Base-by-base conservation (phyloP, 2,113 vertebrate genomes). In the Lipophrys pholis region DNA sequence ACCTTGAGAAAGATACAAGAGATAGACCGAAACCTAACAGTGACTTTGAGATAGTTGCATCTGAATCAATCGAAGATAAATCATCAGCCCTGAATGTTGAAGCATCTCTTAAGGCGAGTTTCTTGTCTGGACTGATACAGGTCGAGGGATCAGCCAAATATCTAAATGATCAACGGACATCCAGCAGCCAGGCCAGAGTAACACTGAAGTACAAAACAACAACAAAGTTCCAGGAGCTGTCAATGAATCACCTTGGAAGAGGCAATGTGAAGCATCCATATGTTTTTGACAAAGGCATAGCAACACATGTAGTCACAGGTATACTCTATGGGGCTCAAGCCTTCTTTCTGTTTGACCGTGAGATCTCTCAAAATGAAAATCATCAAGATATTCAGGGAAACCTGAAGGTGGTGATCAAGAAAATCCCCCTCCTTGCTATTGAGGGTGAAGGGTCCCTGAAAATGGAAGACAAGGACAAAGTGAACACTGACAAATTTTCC, bases 291-390 rank as follows among this genome's bases (percentile, higher is more conserved):
- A 0, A 73, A 59, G 2, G 74, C 5, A 15, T 74, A 58, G 89
- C 84, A 11, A 88, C 89, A 39, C 89, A 90, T 59, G 85, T 92
- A 0, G 88, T 91, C 21, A 87, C 85, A 35, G 91, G 10, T 3
- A 30, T 92, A 8, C 82, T 91, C 35, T 89, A 88, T 12, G 89
- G 89, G 0, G 89, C 85, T 1, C 81, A 89, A 61, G 90, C 87
- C 5, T 91, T 89, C 69, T 90, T 91, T 74, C 76, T 90, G 15
- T 92, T 92, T 73, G 87, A 91, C 42, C 68, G 42, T 38, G 81
- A 90, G 6, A 55, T 84, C 1, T 87, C 86, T 2, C 60, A 83
- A 14, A n/a, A n/a, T 0, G 89, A 90, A 56, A 0, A 59, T 5
- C 45, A 68, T 14, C 71, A 85, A 50, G 59, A 83, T 1, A 55